Evolutionary conservation across 2,113 vertebrate species (phyloP), one percentile per base, ranked within the genome.

Genomic region (Pandion haliaetus): DNA sequence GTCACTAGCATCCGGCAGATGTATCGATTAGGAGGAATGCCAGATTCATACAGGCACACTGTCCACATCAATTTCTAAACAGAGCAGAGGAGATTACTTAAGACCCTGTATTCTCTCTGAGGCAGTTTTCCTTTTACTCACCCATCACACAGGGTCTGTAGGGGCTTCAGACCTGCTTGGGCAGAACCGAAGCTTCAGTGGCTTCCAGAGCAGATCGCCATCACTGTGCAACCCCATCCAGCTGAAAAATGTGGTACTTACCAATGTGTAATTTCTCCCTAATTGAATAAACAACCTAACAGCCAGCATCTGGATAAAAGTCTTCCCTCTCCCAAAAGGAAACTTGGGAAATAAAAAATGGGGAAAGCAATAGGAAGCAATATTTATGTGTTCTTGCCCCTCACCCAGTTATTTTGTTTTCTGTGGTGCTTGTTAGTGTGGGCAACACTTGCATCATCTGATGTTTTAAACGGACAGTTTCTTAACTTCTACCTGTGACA

Each of bases 271-370:
- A 40, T 62, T 78, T 83, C 45, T 86, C 31, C 7, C 12, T 83
- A 54, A 58, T 36, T 86, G 71, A 97, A 87, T 78, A 84, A 93
- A 77, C 32, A 81, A 88, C 36, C 32, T 76, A 32, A 86, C 42
- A 96, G 77, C 31, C 79, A 76, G 82, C 95, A 95, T 63, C 76
- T 74, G 34, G 34, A 89, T 38, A 50, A 95, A 91, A 77, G 57
- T 31, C 78, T 87, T 88, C 77, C 38, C 80, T 93, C 28, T 77
- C 50, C n/a, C 36, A 89, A 87, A 93, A 83, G 52, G 69, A 88
- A 96, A 95, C 70, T 7, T 24, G 5, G 40, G 62, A 86, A 86
- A 86, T 83, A 63, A 83, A 92, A 96, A 66, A 63, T 2, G 9
- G 54, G 59, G 40, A 70, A 38, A 72, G 52, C 32, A 59, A 52